Conservation (phyloP, 2,113 vertebrate genomes). For the Butastur rufipennis region DNA sequence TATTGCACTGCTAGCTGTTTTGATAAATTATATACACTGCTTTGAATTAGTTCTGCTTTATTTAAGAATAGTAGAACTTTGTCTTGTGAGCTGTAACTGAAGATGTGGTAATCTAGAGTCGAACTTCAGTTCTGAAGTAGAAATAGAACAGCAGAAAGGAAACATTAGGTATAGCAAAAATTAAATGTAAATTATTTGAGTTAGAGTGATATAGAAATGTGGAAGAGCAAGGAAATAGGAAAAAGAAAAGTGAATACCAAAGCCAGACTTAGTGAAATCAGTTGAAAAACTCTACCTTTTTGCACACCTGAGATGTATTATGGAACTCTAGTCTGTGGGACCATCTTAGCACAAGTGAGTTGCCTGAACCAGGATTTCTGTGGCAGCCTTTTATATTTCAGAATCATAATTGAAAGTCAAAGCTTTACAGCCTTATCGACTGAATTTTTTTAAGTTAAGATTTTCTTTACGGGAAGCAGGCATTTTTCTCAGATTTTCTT, state of each 20-base stretch:
- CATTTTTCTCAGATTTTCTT: background rate
- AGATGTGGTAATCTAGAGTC: background rate
- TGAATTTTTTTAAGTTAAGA: background rate
- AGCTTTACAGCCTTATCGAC: background rate
- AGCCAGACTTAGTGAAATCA: background rate
- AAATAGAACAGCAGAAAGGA: background rate
- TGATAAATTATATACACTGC: constrained; percentile 46
- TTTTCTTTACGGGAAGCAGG: background rate
- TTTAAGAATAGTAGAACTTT: constrained; percentile 35
- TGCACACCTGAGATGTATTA: background rate
- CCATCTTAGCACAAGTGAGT: background rate
- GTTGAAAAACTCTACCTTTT: background rate
- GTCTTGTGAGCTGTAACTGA: constrained; percentile 42
- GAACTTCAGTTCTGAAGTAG: background rate
- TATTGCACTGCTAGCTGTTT: constrained; percentile 20
- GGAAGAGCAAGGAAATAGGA: background rate
- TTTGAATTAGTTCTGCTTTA: constrained; percentile 42
- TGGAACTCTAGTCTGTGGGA: background rate
- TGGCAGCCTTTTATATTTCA: background rate
- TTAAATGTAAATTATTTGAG: background rate
- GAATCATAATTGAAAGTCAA: background rate
- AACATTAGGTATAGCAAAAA: background rate
- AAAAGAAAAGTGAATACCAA: background rate
- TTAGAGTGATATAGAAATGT: background rate
- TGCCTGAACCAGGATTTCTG: background rate